Percentiles rank a stretch among this genome's conserved stretches.
Conservation (phyloP, 2,888 invertebrate genomes). For the Pilophorus perplexus region DNA sequence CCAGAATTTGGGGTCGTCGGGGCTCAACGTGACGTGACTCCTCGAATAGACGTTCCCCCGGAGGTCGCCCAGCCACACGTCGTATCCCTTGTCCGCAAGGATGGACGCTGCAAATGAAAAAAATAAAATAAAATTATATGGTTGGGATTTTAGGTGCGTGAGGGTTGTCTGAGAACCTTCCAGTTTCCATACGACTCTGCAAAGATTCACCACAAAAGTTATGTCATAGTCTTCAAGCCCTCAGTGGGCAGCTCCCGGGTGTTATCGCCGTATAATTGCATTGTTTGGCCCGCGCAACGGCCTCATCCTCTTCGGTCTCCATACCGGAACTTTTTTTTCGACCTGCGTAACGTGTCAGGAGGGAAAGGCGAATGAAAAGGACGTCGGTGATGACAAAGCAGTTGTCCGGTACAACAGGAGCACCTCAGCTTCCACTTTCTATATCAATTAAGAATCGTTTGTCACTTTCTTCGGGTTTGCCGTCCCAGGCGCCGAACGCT, state of each 20-base stretch:
- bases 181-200: too few species aligned
- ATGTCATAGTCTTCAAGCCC: too few species aligned
- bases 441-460: constrained; percentile 28
- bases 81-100: constrained; percentile 60
- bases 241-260: too few species aligned
- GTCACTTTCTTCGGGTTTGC: constrained; percentile 21
- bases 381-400: constrained; percentile 9
- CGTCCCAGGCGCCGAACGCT: neutral
- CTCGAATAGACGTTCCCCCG: constrained; percentile 57
- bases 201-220: too few species aligned
- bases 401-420: constrained; percentile 7
- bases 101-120: constrained; percentile 56
- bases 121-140: too few species aligned
- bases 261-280: too few species aligned
- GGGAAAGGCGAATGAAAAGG: constrained; percentile 27
- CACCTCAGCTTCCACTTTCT: constrained; percentile 17
- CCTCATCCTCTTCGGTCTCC: too few species aligned
- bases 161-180: neutral
- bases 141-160: too few species aligned
- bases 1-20: constrained; percentile 57
- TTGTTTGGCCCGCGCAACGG: too few species aligned
- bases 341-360: constrained; percentile 12
- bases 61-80: constrained; percentile 61
- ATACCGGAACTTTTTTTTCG: constrained; percentile 16
- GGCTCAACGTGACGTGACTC: constrained; percentile 54